Conservation (phyloP, 2,113 vertebrate genomes). For the Oxyruncus cristatus region DNA sequence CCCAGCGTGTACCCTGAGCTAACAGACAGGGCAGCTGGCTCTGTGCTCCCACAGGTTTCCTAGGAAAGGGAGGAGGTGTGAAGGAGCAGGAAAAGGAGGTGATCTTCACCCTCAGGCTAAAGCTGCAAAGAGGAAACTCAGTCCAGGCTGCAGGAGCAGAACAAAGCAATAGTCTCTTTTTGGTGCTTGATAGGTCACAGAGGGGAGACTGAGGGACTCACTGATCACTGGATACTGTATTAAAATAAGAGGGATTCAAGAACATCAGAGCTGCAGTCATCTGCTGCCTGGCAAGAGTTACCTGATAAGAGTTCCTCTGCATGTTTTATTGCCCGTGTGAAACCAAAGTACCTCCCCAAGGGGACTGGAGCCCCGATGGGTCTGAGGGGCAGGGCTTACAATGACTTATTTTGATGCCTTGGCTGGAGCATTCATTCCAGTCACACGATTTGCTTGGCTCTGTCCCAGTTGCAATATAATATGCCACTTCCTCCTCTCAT, state of each 20-base stretch:
- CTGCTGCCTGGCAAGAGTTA: not conserved
- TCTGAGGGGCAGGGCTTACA: slow-evolving; percentile 31
- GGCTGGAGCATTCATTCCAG: slow-evolving; percentile 14
- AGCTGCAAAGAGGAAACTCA: not conserved
- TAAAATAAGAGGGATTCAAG: not conserved
- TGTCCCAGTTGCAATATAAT: slow-evolving; percentile 19
- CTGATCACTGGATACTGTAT: not conserved
- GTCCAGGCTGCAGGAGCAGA: not conserved
- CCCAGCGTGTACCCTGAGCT: not conserved
- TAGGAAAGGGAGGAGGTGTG: not conserved
- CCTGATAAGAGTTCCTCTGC: not conserved
- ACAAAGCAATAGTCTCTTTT: not conserved
- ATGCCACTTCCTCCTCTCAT: slow-evolving; percentile 40
- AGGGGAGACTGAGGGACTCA: not conserved
- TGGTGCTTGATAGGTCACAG: not conserved
- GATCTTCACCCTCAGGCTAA: not conserved
- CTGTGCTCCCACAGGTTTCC: not conserved
- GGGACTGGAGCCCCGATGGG: not conserved
- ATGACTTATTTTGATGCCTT: slow-evolving; percentile 27
- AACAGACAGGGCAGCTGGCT: not conserved
- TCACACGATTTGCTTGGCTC: slow-evolving; percentile 35
- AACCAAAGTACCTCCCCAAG: not conserved
- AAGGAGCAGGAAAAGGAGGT: not conserved
- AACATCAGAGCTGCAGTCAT: not conserved
- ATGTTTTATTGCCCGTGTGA: slow-evolving; percentile 10